A percentile compares a stretch with the other conserved stretches of the same genome.
These are phyloP conservation scores for Drosophila sechellia DNA, from an alignment of 1,140 invertebrate species.

Conservation along the genomic window DNA sequence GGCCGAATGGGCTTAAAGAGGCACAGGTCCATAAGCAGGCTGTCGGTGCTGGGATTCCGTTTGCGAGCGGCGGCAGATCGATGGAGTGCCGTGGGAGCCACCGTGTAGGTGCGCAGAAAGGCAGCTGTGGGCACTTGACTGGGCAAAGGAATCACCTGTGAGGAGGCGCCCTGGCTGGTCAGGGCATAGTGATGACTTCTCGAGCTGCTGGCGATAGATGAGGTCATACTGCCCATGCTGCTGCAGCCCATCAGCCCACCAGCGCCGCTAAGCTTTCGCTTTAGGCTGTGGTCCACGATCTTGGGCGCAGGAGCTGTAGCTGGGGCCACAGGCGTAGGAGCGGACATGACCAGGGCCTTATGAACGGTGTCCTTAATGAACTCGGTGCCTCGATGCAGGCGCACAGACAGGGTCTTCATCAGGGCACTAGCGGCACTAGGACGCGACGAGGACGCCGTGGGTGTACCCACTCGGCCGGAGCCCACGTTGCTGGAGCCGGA, in stretches of 20 bases:
- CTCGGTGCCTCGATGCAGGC: slow-evolving; percentile 85
- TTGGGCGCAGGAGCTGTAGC: slow-evolving; percentile 8
- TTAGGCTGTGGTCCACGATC: slow-evolving; percentile 40
- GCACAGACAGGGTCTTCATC: slow-evolving; percentile 83
- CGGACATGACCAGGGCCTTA: slow-evolving; percentile 75
- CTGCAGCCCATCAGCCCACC: slow-evolving; percentile 56
- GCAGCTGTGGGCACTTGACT: slow-evolving; percentile 51
- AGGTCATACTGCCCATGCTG: slow-evolving; percentile 16
- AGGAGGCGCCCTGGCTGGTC: slow-evolving; percentile 4
- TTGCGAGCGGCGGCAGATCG: slow-evolving; percentile 67
- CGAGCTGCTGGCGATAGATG: slow-evolving; percentile 12
- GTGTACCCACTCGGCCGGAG: slow-evolving; percentile 48
- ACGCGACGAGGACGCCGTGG: slow-evolving; percentile 39
- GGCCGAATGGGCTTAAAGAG: slow-evolving; percentile 87
- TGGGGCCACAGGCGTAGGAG: slow-evolving; percentile 38
- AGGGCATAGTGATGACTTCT: slow-evolving; percentile 21
- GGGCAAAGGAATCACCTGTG: slow-evolving; percentile 10
- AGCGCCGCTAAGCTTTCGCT: slow-evolving; percentile 57
- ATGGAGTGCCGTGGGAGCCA: slow-evolving; percentile 68
- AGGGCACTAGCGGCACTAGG: slow-evolving; percentile 63
- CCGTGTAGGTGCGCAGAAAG: slow-evolving; percentile 57
- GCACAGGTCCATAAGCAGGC: slow-evolving; percentile 87
- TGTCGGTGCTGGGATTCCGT: slow-evolving; percentile 85
- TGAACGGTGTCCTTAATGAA: slow-evolving; percentile 86
- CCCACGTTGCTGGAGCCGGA: slow-evolving; percentile 78